Base-by-base conservation (phyloP, 2,113 vertebrate genomes). In the Chinchilla lanigera region DNA sequence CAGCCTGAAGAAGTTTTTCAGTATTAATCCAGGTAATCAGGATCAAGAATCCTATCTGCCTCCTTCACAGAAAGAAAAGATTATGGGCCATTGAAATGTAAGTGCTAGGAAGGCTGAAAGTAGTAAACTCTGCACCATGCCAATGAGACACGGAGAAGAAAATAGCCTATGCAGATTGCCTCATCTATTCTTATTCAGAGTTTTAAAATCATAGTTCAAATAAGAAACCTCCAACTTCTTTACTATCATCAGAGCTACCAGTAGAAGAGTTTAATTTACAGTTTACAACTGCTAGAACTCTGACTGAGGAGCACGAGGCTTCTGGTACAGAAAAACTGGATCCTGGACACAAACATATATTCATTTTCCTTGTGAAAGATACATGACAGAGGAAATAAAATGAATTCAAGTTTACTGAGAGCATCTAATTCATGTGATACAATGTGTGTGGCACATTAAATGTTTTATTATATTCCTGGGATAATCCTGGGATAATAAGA, bases 11-110 rank as follows among this genome's bases (percentile, higher is more conserved):
- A 94, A 44, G 6, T 84, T 63, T 97, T 97, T 83, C 89, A 94
- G 13, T 86, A 93, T 90, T 97, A 96, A 98, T 56, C 35, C 89
- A 85, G 65, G n/a, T 96, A 97, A 97, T 96, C 35, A 89, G 41
- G 63, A 97, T 52, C 86, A 78, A 63, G 86, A 97, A 82, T 73
- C 41, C 14, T 58, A 41, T 89, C 63, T 50, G 24, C 56, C 17
- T 89, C 73, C 41, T n/a, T 94, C 47, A 91, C 30, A 96, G 95
- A 92, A 60, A 24, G 78, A 92, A 92, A 83, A 86, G 5, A 86
- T 93, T 54, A 77, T 52, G 86, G 93, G 41, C 6, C 22, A 14
- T 52, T 60, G 80, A 90, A 69, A 90, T 4, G 24, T 58, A 93
- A 89, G 8, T 17, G 17, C 61, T 71, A 35, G 3, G 44, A 41